Percentiles rank a stretch among this genome's conserved stretches.
phyloP scores from a whole-genome alignment of 1,140 invertebrate species.

The Cephus cinctus region DNA sequence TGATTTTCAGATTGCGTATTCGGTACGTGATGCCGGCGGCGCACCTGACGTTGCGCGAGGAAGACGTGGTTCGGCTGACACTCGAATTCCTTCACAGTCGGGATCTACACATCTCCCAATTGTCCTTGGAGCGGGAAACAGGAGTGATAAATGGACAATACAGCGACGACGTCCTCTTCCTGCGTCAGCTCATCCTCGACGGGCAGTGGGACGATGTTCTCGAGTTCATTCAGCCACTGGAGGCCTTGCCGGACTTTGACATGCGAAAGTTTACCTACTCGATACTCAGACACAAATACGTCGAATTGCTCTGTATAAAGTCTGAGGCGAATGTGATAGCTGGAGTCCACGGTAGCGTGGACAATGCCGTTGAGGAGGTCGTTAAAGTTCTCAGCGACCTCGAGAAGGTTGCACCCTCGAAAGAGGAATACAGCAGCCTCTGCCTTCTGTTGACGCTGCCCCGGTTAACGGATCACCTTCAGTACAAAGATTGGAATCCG shows the following conservation, averaged over 20 bases:
- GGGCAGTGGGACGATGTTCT: conserved; percentile 98
- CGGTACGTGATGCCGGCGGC: conserved; percentile 77
- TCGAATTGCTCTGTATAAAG: conserved; percentile 92
- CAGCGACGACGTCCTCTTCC: conserved; percentile 89
- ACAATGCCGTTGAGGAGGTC: conserved; percentile 91
- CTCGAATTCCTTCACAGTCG: conserved; percentile 92
- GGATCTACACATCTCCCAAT: conserved; percentile 85
- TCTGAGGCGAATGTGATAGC: conserved; percentile 73
- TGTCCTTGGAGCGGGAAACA: conserved; percentile 91
- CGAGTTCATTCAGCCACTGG: conserved; percentile 95
- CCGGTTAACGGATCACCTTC: conserved; percentile 83
- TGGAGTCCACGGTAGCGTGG: conserved; percentile 68
- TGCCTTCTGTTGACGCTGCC: conserved; percentile 91
- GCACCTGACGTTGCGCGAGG: conserved; percentile 80
- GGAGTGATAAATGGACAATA: conserved; percentile 92
- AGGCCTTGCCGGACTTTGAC: conserved; percentile 76
- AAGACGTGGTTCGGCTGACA: conserved; percentile 87
- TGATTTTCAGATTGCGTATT: conserved; percentile 58
- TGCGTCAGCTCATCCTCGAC: conserved; percentile 92
- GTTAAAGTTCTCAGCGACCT: conserved; percentile 88
- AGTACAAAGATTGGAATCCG: conserved; percentile 91
- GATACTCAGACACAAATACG: conserved; percentile 90
- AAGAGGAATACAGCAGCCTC: conserved; percentile 92
- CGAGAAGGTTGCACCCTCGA: conserved; percentile 83
- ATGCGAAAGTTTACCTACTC: conserved; percentile 81